Percentiles rank a stretch among this genome's conserved stretches.
phyloP scores from a whole-genome alignment of 2,797 vertebrate species.

The Avahi laniger region DNA sequence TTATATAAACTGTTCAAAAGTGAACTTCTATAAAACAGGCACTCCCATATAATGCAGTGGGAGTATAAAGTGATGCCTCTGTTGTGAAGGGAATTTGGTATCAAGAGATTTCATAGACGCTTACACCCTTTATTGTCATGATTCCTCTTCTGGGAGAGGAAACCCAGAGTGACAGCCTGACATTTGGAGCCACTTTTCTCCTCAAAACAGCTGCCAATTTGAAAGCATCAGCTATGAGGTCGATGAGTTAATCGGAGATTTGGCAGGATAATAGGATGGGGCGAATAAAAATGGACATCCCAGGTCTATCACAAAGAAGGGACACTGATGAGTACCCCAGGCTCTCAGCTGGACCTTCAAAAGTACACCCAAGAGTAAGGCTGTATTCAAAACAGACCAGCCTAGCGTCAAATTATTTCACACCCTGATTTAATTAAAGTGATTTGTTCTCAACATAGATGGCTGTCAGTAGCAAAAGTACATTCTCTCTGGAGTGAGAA shows the following conservation, averaged over 20 bases:
- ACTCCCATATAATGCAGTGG: not conserved
- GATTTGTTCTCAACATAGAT: not conserved
- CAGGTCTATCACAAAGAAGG: not conserved
- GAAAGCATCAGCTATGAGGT: not conserved
- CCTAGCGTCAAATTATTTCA: not conserved
- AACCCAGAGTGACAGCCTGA: not conserved
- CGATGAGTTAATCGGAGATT: not conserved
- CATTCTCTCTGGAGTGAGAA: not conserved
- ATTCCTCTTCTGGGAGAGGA: not conserved
- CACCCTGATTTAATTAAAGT: not conserved
- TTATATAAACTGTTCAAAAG: not conserved
- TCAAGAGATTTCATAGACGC: not conserved
- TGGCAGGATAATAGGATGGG: not conserved
- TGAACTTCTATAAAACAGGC: not conserved
- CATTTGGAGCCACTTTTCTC: not conserved
- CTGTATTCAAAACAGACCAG: not conserved
- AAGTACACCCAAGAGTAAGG: not conserved
- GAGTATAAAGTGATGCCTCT: not conserved
- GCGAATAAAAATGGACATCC: not conserved
- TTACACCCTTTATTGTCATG: not conserved
- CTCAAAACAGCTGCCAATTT: not conserved
- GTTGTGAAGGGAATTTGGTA: not conserved
- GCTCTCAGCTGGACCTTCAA: not conserved
- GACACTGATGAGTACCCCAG: not conserved
- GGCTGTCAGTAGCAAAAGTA: not conserved